Base-by-base conservation (phyloP, 1,140 invertebrate species). In the Nebria ingens region DNA sequence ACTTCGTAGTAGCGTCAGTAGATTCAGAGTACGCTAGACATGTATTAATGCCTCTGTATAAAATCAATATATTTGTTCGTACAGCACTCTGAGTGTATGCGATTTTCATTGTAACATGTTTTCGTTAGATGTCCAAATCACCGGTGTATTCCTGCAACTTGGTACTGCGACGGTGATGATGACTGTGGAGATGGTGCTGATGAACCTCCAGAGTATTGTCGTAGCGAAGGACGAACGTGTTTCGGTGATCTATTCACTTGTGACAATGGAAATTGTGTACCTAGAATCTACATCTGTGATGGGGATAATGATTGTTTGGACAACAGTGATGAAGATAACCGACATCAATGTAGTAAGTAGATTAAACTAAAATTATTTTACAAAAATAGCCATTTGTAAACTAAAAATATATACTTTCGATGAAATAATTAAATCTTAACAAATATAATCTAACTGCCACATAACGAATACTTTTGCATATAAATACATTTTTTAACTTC, bases 251-350 rank as follows among this genome's bases (percentile, higher is more conserved):
- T 95, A 0, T 97, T 97, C 65, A 95, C 93, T 0, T 98, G 96
- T 65, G 89, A 92, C 64, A 97, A 97, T 72, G 94, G 93, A 3
- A 96, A 95, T 65, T 99, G 96, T 68, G 94, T 98, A 59, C 92
- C 91, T 0, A 77, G 90, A 56, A 94, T 92, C 57, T 98, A 98
- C 70, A 92, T 96, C n/a, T 98, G 97, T 66, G 95, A 98, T 69
- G 92, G 91, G 0, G 90, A 94, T 67, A 91, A 93, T 66, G 93
- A 98, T 72, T 98, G 96, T 69, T 71, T 90, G 59, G 95, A 97
- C 67, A 86, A 86, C 65, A 92, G 88, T 21, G 93, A 96, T 64
- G 92, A 97, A 74, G 91, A 94, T 62, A 83, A 83, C 38, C 71
- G 91, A 54, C 91, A 95, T 68, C 89, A 94, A 67, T 96, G 92